Percentiles rank a stretch among this genome's conserved stretches.
Conservation (phyloP, 1,140 invertebrate species). For the Aleiodes sp. region DNA sequence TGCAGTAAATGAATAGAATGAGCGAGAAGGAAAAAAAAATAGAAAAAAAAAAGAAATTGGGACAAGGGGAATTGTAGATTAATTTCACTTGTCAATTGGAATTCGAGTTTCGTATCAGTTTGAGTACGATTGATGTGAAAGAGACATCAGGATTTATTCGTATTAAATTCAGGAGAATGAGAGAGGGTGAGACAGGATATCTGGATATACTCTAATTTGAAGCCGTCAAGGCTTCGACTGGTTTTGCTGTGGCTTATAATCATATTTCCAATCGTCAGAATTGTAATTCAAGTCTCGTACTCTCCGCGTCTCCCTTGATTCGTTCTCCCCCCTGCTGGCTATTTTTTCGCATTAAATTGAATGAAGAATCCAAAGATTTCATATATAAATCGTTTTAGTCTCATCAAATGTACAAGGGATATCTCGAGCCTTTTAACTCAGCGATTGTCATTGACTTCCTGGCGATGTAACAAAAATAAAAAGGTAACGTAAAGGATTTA, state of each 20-base stretch:
- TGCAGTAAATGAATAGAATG: background rate
- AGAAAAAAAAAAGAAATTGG: too few relatives aligned
- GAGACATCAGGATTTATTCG: background rate
- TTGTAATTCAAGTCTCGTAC: background rate
- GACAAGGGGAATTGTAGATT: background rate
- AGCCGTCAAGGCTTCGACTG: background rate
- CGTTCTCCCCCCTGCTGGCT: background rate
- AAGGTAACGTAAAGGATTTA: too few relatives aligned
- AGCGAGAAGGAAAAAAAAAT: too few relatives aligned
- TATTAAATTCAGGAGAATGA: too few relatives aligned
- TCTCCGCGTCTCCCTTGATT: too few relatives aligned
- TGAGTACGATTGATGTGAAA: background rate
- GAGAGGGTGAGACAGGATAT: too few relatives aligned
- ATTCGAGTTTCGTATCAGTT: background rate
- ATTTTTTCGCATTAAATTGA: background rate
- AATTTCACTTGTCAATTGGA: conserved; percentile 13
- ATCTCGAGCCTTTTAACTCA: too few relatives aligned
- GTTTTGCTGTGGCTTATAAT: background rate
- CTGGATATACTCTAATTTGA: conserved; percentile 3
- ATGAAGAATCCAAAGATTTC: too few relatives aligned
- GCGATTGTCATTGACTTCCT: too few relatives aligned
- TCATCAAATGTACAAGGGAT: too few relatives aligned
- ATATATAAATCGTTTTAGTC: too few relatives aligned
- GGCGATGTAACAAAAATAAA: too few relatives aligned
- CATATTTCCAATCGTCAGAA: background rate